Evolutionary conservation across 2,113 vertebrate genomes (phyloP).

Genomic region (Pelvicachromis taeniatus): DNA sequence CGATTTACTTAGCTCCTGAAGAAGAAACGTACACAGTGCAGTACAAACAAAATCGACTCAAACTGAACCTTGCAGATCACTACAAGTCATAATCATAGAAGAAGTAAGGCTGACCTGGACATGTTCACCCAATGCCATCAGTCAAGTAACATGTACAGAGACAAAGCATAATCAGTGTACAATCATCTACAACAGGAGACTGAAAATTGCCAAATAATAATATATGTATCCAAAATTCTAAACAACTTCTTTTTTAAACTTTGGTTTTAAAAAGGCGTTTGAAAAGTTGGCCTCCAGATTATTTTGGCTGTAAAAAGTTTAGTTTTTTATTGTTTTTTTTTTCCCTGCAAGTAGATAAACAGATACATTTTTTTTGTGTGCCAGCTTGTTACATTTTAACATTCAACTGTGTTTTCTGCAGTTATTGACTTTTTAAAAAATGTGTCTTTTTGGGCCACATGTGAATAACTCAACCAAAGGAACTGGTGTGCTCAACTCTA

Average conservation of each 20-base stretch:
- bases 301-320: background rate
- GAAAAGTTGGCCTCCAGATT: background rate
- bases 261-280: background rate
- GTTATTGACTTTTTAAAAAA: background rate
- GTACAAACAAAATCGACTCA: background rate
- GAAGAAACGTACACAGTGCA: background rate
- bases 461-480: background rate
- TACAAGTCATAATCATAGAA: background rate
- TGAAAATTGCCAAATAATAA: background rate
- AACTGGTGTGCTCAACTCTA: background rate
- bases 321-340: background rate
- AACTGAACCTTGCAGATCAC: background rate
- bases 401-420: background rate
- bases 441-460: background rate
- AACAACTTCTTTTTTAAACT: background rate
- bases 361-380: background rate
- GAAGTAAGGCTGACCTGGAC: background rate
- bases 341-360: background rate
- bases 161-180: background rate
- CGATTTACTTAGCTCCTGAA: background rate
- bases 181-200: background rate
- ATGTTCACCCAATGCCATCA: background rate
- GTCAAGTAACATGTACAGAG: background rate
- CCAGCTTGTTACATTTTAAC: background rate
- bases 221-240: background rate